phyloP scores from a whole-genome alignment of 2,888 invertebrate species.

The Phragmatobia fuliginosa region DNA sequence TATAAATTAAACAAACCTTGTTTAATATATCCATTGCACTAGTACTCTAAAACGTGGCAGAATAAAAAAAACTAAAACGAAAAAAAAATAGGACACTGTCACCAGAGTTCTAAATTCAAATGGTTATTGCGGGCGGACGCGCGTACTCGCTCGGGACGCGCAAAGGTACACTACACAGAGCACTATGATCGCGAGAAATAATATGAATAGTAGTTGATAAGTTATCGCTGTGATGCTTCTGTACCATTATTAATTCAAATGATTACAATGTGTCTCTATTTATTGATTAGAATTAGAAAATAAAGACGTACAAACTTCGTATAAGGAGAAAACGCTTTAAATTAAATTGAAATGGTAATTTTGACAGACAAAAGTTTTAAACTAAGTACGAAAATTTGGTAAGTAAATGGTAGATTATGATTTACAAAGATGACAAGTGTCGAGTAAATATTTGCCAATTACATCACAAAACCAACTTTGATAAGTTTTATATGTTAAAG shows the following conservation, averaged over 20 bases:
- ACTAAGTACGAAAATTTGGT: no score
- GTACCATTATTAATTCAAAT: slow-evolving; percentile 43
- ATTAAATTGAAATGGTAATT: no score
- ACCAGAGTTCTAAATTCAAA: slow-evolving; percentile 45
- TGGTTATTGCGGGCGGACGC: slow-evolving; percentile 43
- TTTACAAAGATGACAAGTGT: no score
- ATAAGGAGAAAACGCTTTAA: no score
- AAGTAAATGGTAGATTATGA: no score
- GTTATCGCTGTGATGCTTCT: slow-evolving; percentile 47
- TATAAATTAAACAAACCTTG: slow-evolving; percentile 47
- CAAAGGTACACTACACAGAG: slow-evolving; percentile 41
- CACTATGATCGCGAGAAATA: slow-evolving; percentile 43
- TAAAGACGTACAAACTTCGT: neutral
- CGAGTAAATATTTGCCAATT: neutral
- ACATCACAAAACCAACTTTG: neutral
- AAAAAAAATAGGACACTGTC: slow-evolving; percentile 33
- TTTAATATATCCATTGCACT: slow-evolving; percentile 54
- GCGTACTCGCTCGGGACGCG: slow-evolving; percentile 42
- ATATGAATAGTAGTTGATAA: slow-evolving; percentile 47
- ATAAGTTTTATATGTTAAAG: no score
- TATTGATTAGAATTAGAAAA: neutral
- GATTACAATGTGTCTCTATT: slow-evolving; percentile 28
- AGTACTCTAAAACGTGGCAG: slow-evolving; percentile 11
- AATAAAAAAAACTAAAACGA: slow-evolving; percentile 15
- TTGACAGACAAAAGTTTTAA: no score